These are phyloP conservation scores for Agrochola litura DNA, from an alignment of 2,888 invertebrate genomes.

Conservation along the genomic window DNA sequence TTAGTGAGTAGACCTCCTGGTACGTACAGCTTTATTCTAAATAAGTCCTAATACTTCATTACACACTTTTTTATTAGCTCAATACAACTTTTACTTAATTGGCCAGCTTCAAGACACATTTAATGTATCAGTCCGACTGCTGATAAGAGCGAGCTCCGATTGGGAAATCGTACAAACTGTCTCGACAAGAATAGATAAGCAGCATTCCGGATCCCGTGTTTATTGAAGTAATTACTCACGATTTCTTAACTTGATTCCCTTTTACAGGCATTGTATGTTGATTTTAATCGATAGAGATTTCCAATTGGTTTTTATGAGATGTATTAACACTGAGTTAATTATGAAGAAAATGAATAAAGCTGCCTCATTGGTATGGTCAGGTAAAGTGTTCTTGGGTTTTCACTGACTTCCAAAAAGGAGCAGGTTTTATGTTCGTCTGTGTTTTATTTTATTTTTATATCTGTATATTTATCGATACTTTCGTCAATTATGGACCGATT, in stretches of 20 bases:
- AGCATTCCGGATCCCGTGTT: slow-evolving; percentile 35
- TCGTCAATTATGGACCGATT: too few species aligned
- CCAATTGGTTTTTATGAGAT: not conserved
- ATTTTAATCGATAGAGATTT: slow-evolving; percentile 27
- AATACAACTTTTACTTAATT: slow-evolving; percentile 30
- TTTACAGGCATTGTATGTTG: slow-evolving; percentile 15
- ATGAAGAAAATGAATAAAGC: too few species aligned
- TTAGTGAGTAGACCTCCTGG: too few species aligned
- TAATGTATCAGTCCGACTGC: slow-evolving; percentile 1
- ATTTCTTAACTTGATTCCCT: slow-evolving; percentile 50
- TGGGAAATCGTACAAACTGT: slow-evolving; percentile 33
- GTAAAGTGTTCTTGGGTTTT: too few species aligned
- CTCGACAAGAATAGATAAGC: slow-evolving; percentile 44
- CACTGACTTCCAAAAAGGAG: too few species aligned
- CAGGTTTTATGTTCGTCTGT: too few species aligned
- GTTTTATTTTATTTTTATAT: too few species aligned
- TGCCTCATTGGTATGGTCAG: too few species aligned
- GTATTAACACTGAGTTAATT: too few species aligned
- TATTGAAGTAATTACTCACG: slow-evolving; percentile 35
- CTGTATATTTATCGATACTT: too few species aligned
- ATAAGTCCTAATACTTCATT: not conserved
- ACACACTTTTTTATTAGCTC: not conserved
- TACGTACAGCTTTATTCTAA: not conserved
- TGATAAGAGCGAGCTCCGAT: slow-evolving; percentile 25
- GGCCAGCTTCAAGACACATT: slow-evolving; percentile 3